These are phyloP conservation scores for Drosophila suboccidentalis DNA, from an alignment of 2,888 invertebrate genomes.

Conservation along the genomic window DNA sequence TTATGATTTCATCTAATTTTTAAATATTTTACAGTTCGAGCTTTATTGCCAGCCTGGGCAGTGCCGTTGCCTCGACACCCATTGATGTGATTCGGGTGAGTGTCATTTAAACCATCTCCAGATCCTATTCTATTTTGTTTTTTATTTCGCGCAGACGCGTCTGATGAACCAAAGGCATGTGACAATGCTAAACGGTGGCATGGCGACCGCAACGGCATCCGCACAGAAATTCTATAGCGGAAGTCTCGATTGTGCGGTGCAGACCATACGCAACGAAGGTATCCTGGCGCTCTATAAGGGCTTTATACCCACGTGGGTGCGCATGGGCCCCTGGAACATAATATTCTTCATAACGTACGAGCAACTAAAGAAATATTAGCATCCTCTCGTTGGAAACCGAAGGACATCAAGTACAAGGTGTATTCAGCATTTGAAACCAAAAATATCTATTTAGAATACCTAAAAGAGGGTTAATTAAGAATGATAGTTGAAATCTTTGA, in stretches of 20 bases:
- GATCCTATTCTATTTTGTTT: neutral
- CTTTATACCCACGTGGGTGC: conserved; percentile 97
- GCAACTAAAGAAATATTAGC: conserved; percentile 92
- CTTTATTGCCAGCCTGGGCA: conserved; percentile 95
- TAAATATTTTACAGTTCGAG: conserved; percentile 89
- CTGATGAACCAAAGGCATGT: conserved; percentile 95
- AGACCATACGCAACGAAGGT: conserved; percentile 96
- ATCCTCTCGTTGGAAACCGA: conserved; percentile 9
- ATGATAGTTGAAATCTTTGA: conserved; percentile 38
- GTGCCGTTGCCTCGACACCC: conserved; percentile 97
- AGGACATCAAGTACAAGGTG: conserved; percentile 62
- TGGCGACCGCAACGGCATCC: conserved; percentile 82
- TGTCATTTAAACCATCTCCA: neutral
- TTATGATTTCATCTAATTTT: neutral
- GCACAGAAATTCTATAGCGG: conserved; percentile 90
- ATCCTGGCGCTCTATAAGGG: conserved; percentile 96
- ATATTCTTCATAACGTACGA: conserved; percentile 98
- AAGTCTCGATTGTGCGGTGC: conserved; percentile 92
- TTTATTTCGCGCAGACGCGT: conserved; percentile 89
- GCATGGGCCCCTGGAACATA: conserved; percentile 99
- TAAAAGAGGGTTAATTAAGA: conserved; percentile 32
- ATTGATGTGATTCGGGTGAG: conserved; percentile 96
- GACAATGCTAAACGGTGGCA: conserved; percentile 84
- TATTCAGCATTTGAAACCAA: conserved; percentile 74
- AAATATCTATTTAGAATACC: conserved; percentile 41